Evolutionary conservation across 2,888 invertebrate species (phyloP), one percentile per base, ranked within the genome.

Genomic region (Pollenia griseotomentosa): DNA sequence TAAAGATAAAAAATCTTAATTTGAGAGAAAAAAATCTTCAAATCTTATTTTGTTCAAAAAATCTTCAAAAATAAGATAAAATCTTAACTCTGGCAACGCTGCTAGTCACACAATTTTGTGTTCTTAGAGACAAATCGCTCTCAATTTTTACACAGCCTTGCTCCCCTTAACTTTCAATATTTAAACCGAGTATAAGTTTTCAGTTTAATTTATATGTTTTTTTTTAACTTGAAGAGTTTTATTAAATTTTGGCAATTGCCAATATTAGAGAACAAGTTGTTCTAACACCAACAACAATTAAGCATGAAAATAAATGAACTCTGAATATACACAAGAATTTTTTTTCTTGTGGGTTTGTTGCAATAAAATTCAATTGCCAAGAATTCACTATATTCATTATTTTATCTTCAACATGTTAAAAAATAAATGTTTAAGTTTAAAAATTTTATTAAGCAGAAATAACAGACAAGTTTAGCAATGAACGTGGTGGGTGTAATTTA

Each of bases 181-280:
- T 48, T 48, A 51, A 61, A 75, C 51, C 14, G 61, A 71, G 63
- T 55, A 71, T 46, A 55, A 23, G 16, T 23, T 71, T 68, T 68
- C 4, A 23, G 16, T 51, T 74, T n/a, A 23, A 33, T 33, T 33
- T 33, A 6, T 33, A 33, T 33, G 33, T 5, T 6, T 33, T 65
- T 68, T 51, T 33, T 40, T 12, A 14, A 16, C 16, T 53, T 2
- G 9, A 16, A n/a, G n/a, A 11, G 1, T 42, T 66, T 42, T 57
- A 40, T 78, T 59, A 12, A 46, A 7, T 46, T 61, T 82, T 70
- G 53, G 16, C 68, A 75, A 70, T 61, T 53, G 82, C 75, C 68
- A 82, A 82, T 82, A 75, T 83, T 33, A 19, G 46, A 16, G 42
- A 59, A 65, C 81, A 74, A 82, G 82, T 74, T 75, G 51, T 74